Evolutionary conservation across 2,888 invertebrate species (phyloP), one percentile per base, ranked within the genome.

Genomic region (Oligia strigilis): DNA sequence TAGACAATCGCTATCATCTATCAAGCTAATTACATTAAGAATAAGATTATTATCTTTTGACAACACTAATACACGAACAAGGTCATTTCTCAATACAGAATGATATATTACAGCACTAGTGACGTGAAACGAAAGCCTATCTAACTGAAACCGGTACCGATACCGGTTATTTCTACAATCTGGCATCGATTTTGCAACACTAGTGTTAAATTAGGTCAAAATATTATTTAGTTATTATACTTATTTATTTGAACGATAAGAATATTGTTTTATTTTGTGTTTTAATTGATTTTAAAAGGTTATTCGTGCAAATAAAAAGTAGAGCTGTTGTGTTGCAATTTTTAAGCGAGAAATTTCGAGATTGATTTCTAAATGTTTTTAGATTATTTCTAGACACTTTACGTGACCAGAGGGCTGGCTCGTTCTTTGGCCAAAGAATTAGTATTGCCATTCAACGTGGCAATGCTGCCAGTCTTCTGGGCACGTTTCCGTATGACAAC

Each of bases 101-200:
- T 62, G 72, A 83, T 81, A 72, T 77, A 84, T 83, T 83, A 86
- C 84, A 80, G 81, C 60, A 75, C 46, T 84, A 84, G 82, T 79
- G 83, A 75, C 81, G 85, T 77, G 46, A 80, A 82, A 85, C 9
- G 90, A 89, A 90, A 90, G 90, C 81, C 85, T 89, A 90, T 89
- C 83, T 87, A 90, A 82, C 73, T 72, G 72, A 72, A 55, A 88
- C 86, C 71, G 74, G 86, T 88, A 83, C 49, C 55, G 40, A 81
- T 79, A 89, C 90, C 90, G 84, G 90, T 90, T 82, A 65, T 88
- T 88, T 84, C 83, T 88, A 82, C 87, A 88, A 86, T 81, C 80
- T 73, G 49, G 83, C 84, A 83, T 46, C 69, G 58, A 86, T 90
- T 89, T 90, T 85, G 91, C 86, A 91, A 91, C 72, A 65, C 52